These are phyloP conservation scores for Standfussiana lucernea DNA, from an alignment of 2,888 invertebrate species.

Conservation along the genomic window DNA sequence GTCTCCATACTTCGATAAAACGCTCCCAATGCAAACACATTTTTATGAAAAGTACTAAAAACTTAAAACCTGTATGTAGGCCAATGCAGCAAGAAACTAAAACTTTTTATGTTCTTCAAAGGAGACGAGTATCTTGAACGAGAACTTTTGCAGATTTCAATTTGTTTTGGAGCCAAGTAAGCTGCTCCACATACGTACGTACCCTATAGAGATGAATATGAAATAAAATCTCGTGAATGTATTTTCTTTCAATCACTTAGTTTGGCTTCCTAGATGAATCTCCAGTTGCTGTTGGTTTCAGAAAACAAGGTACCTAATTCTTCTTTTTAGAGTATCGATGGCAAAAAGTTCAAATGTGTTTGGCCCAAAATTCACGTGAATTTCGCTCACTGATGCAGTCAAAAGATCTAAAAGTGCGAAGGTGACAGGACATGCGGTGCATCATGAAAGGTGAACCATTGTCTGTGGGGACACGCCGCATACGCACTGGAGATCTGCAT, in stretches of 20 bases:
- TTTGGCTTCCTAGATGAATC: conserved; percentile 7
- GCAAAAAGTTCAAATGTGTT: not conserved
- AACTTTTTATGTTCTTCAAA: conserved; percentile 34
- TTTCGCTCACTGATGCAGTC: not conserved
- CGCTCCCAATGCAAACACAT: not conserved
- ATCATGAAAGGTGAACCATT: not conserved
- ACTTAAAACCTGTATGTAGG: not conserved
- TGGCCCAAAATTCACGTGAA: not conserved
- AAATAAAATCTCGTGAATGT: conserved; percentile 44
- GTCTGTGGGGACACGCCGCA: not conserved
- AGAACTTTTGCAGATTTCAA: conserved; percentile 43
- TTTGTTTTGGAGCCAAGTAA: conserved; percentile 58
- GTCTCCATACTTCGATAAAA: not conserved
- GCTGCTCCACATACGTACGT: conserved; percentile 35
- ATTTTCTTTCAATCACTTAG: conserved; percentile 19
- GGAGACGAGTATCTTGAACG: conserved; percentile 35
- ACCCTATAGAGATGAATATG: not conserved
- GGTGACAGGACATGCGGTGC: not conserved
- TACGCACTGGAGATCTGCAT: not conserved
- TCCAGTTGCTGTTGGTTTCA: not conserved
- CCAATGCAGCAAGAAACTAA: conserved; percentile 26
- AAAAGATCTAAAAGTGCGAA: not conserved
- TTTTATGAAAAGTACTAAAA: not conserved
- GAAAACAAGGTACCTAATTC: not conserved
- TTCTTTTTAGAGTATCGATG: not conserved